Evolutionary conservation across 2,797 vertebrate genomes (phyloP).

Genomic region (Onychomys torridus): DNA sequence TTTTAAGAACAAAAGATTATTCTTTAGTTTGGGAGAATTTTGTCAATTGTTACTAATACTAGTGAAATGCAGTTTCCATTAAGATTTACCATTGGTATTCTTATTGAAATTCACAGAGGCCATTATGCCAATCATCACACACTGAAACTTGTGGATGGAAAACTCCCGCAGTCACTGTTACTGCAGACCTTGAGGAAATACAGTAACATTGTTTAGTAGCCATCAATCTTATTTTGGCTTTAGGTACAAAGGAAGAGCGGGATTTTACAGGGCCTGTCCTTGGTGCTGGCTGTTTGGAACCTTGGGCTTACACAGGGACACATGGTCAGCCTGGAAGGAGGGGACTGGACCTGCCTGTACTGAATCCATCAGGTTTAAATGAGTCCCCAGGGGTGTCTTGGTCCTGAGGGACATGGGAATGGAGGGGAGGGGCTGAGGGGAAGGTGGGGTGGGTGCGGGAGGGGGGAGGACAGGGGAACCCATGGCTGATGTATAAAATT

Average conservation of each 20-base stretch:
- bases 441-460: no score
- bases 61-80: background rate
- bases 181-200: background rate
- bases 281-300: no score
- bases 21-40: slow-evolving; percentile 23
- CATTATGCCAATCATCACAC: background rate
- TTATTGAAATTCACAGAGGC: background rate
- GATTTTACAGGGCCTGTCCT: no score
- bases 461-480: no score
- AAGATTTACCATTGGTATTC: background rate
- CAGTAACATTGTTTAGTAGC: background rate
- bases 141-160: background rate
- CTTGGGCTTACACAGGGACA: no score
- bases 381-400: no score
- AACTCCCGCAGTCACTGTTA: slow-evolving; percentile 7
- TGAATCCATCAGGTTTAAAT: no score
- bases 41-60: background rate
- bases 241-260: background rate
- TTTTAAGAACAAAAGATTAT: slow-evolving; percentile 36
- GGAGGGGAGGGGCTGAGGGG: no score
- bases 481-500: no score
- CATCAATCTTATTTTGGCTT: slow-evolving; percentile 61
- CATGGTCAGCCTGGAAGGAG: no score
- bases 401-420: no score
- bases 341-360: no score